phyloP scores from a whole-genome alignment of 2,113 vertebrate genomes.

The Ptilorrhoa leucosticta region DNA sequence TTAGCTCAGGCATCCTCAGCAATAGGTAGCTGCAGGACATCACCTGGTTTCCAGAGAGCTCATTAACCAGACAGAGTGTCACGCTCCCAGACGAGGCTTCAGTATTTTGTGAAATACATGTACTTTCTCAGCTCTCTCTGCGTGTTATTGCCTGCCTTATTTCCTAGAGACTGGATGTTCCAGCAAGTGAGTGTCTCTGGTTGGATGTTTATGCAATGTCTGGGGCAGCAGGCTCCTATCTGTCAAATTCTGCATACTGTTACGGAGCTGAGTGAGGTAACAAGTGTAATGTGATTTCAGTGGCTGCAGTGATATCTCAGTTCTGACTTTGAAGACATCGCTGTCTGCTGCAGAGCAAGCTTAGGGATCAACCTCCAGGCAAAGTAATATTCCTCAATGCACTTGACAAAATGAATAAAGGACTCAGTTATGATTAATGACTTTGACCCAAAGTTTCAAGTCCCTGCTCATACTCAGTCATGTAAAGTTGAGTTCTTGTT shows the following conservation, averaged over 20 bases:
- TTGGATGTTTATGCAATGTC: neutral
- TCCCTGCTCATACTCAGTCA: neutral
- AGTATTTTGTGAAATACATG: neutral
- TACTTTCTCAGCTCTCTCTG: neutral
- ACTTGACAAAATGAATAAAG: slow-evolving; percentile 43
- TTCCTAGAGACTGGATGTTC: slow-evolving; percentile 12
- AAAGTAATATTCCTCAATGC: neutral
- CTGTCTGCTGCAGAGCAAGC: neutral
- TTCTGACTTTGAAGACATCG: neutral
- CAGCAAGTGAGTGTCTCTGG: neutral
- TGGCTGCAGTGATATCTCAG: neutral
- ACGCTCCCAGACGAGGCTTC: neutral
- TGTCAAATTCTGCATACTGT: neutral
- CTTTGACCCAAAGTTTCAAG: neutral
- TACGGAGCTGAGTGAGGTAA: neutral
- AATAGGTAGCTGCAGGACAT: neutral
- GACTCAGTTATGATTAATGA: slow-evolving; percentile 7
- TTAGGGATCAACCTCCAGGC: neutral
- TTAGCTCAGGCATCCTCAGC: neutral
- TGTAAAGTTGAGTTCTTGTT: neutral
- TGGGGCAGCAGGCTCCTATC: slow-evolving; percentile 8
- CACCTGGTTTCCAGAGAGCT: neutral
- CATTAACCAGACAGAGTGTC: neutral
- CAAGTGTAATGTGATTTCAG: neutral
- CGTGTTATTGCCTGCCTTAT: neutral